Percentiles rank a stretch among this genome's conserved stretches.
These are phyloP conservation scores for Nasonia giraulti DNA, from an alignment of 1,140 invertebrate genomes.

Conservation along the genomic window DNA sequence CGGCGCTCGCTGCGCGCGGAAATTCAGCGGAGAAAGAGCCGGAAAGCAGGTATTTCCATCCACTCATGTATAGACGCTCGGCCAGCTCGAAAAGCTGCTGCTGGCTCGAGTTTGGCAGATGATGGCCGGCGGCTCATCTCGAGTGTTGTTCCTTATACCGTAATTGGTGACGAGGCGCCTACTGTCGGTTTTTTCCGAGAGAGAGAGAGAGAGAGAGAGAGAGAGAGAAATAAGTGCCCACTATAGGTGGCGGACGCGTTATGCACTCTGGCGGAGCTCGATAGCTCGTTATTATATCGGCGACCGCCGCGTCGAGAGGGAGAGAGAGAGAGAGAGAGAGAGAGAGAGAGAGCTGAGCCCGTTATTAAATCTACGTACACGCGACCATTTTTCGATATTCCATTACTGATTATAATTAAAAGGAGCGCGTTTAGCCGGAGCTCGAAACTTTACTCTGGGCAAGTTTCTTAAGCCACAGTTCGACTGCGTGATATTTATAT, in stretches of 20 bases:
- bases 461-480: neutral
- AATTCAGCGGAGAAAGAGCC: slow-evolving; percentile 32
- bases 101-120: slow-evolving; percentile 17
- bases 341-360: neutral
- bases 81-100: neutral
- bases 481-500: neutral
- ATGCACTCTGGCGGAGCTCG: neutral
- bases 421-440: neutral
- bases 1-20: neutral
- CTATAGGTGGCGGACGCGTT: neutral
- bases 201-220: neutral
- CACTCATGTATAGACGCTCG: neutral
- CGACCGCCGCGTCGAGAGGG: neutral
- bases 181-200: neutral
- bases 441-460: neutral
- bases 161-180: slow-evolving; percentile 33
- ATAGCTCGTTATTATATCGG: slow-evolving; percentile 17
- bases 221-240: neutral
- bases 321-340: neutral
- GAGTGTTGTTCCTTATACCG: neutral
- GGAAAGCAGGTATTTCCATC: slow-evolving; percentile 28
- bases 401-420: neutral
- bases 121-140: neutral
- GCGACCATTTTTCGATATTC: neutral
- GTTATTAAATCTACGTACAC: slow-evolving; percentile 8